phyloP scores from a whole-genome alignment of 2,113 vertebrate genomes.

The Nipponia nippon region DNA sequence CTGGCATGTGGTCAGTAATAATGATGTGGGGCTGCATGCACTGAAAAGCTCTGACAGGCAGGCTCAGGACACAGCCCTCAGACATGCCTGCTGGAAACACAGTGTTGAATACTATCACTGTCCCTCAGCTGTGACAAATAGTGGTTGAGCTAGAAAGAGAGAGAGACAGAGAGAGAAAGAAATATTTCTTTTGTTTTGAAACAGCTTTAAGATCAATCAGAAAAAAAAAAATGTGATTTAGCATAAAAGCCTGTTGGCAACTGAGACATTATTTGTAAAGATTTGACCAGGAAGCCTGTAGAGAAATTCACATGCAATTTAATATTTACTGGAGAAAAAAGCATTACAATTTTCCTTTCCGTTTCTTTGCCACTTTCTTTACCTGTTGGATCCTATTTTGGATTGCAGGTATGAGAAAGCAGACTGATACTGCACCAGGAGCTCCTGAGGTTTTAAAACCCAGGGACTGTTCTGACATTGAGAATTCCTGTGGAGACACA shows the following conservation, averaged over 20 bases:
- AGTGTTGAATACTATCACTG: background rate
- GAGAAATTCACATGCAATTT: background rate
- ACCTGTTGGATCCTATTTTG: background rate
- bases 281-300: background rate
- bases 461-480: background rate
- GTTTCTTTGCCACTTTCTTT: background rate
- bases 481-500: background rate
- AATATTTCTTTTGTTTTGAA: background rate
- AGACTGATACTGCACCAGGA: background rate
- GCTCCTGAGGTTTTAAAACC: background rate
- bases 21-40: rapidly evolving
- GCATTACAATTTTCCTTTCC: background rate
- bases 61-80: background rate
- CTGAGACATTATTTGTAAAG: background rate
- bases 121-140: background rate
- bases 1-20: background rate
- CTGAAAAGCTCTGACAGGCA: background rate
- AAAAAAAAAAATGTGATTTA: background rate
- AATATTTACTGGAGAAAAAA: background rate
- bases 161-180: background rate
- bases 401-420: background rate
- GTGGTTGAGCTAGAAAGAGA: background rate
- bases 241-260: background rate
- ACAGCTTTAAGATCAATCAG: background rate
- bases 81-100: background rate